Evolutionary conservation across 2,113 vertebrate genomes (phyloP), one percentile per base, ranked within the genome.

Genomic region (Cyprinus carpio): DNA sequence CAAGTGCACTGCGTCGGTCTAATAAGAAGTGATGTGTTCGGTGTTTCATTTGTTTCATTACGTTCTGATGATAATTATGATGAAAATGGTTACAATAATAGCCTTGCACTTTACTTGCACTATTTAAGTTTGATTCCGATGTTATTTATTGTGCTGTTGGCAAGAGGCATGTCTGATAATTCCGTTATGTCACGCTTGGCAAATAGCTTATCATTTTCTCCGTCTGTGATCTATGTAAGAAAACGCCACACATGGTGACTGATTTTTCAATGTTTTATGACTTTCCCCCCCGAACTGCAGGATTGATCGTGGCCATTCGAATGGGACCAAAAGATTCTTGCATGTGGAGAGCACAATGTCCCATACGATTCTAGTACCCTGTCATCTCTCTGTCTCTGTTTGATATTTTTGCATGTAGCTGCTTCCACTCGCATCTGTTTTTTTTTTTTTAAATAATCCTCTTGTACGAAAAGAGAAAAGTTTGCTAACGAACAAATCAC

Each of bases 51-150:
- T 72, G 49, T 82, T 82, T 65, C 31, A 87, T 89, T n/a, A n/a
- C n/a, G n/a, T n/a, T n/a, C n/a, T n/a, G 77, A 72, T 75, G 46
- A 79, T 76, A n/a, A 79, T 87, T 34, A 84, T 71, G 31, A 83
- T 82, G 40, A 85, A 87, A 29, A 83, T 67, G 51, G 86, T 87
- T 54, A 87, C 81, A 82, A 87, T 88, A 75, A 87, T 89, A 87
- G 86, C 86, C 85, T 86, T 91, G 90, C 89, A 91, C 89, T 91
- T 91, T 90, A 90, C 83, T 90, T 83, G 67, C 80, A 82, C 82
- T 89, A 85, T 82, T 89, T 75, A 87, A 87, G 78, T 90, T 84
- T 87, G 84, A 89, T 74, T 71, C 72, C 77, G 54, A 62, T 86
- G 75, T 85, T 91, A 82, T 88, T 83, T 87, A 83, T 88, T 86